Evolutionary conservation across 2,888 invertebrate genomes (phyloP).

Genomic region (Hydrotaea cyrtoneurina): DNA sequence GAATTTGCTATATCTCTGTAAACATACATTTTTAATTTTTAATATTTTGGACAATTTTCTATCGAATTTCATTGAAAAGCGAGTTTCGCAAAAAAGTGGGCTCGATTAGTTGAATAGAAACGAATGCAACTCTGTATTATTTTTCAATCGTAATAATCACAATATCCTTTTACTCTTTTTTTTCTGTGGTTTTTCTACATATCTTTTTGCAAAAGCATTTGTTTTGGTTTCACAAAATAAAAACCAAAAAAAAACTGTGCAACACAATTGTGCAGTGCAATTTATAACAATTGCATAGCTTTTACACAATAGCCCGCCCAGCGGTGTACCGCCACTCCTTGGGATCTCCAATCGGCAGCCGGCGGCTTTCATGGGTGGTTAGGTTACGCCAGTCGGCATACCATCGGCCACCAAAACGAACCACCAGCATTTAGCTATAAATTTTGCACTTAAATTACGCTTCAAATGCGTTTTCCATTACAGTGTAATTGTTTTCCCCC

Average conservation of each 20-base stretch:
- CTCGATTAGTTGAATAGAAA: too few relatives aligned
- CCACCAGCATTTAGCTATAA: constrained; percentile 27
- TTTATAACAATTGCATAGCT: constrained; percentile 32
- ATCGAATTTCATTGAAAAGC: too few relatives aligned
- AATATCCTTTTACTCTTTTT: too few relatives aligned
- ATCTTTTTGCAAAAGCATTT: not conserved
- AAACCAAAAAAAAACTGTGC: not conserved
- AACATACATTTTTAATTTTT: too few relatives aligned
- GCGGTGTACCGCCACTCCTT: not conserved
- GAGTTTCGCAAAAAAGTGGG: too few relatives aligned
- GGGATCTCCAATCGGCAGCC: not conserved
- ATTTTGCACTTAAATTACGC: constrained; percentile 53
- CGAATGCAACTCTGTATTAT: too few relatives aligned
- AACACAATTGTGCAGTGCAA: constrained; percentile 31
- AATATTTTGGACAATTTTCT: too few relatives aligned
- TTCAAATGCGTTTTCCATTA: constrained; percentile 48
- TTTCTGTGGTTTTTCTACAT: too few relatives aligned
- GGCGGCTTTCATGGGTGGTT: not conserved
- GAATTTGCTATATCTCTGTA: too few relatives aligned
- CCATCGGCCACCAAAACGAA: not conserved
- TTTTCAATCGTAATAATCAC: too few relatives aligned
- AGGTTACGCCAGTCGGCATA: not conserved
- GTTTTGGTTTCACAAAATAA: not conserved
- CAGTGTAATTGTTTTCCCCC: constrained; percentile 5
- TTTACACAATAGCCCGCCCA: constrained; percentile 19